A percentile compares a stretch with the other conserved stretches of the same genome.
phyloP scores from a whole-genome alignment of 2,888 invertebrate genomes.

The Fissipunctia ypsillon region DNA sequence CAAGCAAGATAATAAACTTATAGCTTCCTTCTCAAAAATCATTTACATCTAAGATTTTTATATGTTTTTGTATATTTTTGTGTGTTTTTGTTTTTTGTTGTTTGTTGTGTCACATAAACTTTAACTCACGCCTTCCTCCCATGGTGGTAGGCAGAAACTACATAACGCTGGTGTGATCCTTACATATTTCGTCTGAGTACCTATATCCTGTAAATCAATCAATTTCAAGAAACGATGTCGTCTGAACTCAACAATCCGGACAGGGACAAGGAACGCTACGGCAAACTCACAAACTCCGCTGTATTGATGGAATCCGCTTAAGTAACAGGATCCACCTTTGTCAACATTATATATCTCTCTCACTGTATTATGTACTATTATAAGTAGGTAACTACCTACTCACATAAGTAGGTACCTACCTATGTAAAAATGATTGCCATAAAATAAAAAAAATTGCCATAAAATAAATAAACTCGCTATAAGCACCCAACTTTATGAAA shows the following conservation, averaged over 20 bases:
- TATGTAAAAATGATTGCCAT: too few species aligned
- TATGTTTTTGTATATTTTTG: too few species aligned
- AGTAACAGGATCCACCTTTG: neutral
- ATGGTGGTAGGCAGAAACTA: too few species aligned
- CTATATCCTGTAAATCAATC: neutral
- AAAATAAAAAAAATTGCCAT: too few species aligned
- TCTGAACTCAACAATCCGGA: too few species aligned
- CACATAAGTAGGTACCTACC: neutral
- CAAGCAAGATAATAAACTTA: neutral
- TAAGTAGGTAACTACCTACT: neutral
- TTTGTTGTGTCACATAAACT: too few species aligned
- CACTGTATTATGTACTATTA: too few species aligned
- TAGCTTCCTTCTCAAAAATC: neutral
- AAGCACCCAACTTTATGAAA: slow-evolving; percentile 48
- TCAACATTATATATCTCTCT: neutral
- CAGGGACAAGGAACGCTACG: neutral
- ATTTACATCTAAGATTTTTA: neutral
- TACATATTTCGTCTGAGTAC: neutral
- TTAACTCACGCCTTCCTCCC: neutral
- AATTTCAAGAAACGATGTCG: neutral
- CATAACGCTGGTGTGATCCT: neutral
- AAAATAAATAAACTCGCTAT: slow-evolving; percentile 11
- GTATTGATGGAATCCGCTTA: neutral
- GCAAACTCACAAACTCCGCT: neutral
- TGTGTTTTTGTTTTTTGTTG: too few species aligned